These are phyloP conservation scores for Plecotus auritus DNA, from an alignment of 2,113 vertebrate genomes.

Conservation along the genomic window DNA sequence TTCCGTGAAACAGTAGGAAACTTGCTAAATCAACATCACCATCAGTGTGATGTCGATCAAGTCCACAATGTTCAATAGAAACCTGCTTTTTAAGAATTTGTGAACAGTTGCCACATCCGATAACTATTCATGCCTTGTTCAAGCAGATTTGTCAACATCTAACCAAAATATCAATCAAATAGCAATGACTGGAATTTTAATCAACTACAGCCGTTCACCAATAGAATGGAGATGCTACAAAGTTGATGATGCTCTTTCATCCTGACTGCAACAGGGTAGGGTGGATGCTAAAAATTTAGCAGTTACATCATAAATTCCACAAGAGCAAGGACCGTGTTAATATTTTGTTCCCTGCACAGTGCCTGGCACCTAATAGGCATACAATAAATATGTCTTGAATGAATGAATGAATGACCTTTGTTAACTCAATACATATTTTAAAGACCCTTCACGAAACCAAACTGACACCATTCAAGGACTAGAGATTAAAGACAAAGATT, in stretches of 20 bases:
- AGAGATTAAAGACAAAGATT: conserved; percentile 7
- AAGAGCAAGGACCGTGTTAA: neutral
- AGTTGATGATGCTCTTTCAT: neutral
- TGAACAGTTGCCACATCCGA: conserved; percentile 18
- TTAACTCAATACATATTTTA: neutral
- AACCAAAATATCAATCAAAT: conserved; percentile 54
- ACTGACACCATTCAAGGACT: neutral
- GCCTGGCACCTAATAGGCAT: neutral
- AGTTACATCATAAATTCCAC: neutral
- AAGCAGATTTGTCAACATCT: conserved; percentile 55
- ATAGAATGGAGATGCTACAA: neutral
- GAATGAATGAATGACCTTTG: neutral
- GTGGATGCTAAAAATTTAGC: too few relatives aligned
- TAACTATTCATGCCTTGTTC: conserved; percentile 35
- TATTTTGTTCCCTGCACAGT: neutral
- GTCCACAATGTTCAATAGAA: conserved; percentile 11
- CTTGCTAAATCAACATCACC: conserved; percentile 13
- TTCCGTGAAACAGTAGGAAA: conserved; percentile 39
- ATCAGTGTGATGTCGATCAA: neutral
- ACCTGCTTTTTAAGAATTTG: conserved; percentile 45
- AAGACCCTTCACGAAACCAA: conserved; percentile 28
- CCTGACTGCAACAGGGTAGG: neutral
- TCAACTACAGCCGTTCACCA: conserved; percentile 25
- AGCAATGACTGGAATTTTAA: conserved; percentile 59
- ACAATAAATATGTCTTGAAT: neutral